phyloP scores from a whole-genome alignment of 1,140 invertebrate species.

The Tetragonula clypearis region DNA sequence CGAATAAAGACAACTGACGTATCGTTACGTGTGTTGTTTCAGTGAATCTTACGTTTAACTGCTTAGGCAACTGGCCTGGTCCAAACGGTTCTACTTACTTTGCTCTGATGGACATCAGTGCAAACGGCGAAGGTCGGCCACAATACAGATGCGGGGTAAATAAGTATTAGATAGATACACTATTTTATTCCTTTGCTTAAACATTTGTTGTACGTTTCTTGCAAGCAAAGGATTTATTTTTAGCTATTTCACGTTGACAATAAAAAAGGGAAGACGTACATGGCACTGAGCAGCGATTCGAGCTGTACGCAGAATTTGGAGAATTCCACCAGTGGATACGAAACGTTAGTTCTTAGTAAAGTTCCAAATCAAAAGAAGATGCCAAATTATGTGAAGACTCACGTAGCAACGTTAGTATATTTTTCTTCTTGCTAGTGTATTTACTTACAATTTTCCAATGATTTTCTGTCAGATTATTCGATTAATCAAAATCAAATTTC shows the following conservation, averaged over 20 bases:
- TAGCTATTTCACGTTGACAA: slow-evolving; percentile 85
- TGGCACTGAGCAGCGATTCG: slow-evolving; percentile 87
- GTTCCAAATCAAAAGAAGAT: slow-evolving; percentile 77
- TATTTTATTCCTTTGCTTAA: slow-evolving; percentile 16
- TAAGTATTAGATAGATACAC: slow-evolving; percentile 50
- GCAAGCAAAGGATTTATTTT: slow-evolving; percentile 38
- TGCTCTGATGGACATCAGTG: slow-evolving; percentile 84
- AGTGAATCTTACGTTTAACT: slow-evolving; percentile 86
- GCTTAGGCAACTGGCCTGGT: slow-evolving; percentile 86
- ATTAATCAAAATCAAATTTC: background rate
- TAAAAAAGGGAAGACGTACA: slow-evolving; percentile 82
- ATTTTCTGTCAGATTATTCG: background rate
- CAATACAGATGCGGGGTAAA: slow-evolving; percentile 88
- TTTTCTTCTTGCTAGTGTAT: background rate
- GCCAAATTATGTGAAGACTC: slow-evolving; percentile 77
- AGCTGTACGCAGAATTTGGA: slow-evolving; percentile 84
- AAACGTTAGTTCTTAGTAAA: slow-evolving; percentile 83
- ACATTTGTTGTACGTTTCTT: background rate
- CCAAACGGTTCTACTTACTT: slow-evolving; percentile 84
- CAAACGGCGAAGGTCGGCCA: slow-evolving; percentile 79
- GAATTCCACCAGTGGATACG: slow-evolving; percentile 84
- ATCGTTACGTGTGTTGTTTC: slow-evolving; percentile 21
- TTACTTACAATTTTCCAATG: background rate
- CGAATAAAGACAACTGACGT: background rate
- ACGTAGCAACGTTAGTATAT: slow-evolving; percentile 76